phyloP scores from a whole-genome alignment of 2,888 invertebrate genomes.

The Himalopsyche kuldschensis region DNA sequence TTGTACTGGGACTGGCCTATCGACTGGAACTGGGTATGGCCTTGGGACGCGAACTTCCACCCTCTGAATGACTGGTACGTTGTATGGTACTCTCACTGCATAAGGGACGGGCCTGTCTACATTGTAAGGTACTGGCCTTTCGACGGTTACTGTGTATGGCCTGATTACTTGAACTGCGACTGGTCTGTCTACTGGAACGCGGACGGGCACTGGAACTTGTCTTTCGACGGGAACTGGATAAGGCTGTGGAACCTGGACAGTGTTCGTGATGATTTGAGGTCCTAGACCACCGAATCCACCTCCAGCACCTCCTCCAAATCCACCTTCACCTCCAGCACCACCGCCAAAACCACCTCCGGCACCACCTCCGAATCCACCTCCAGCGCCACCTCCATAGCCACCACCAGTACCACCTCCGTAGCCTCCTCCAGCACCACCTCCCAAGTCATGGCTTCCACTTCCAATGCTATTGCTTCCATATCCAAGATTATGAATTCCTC shows the following conservation, averaged over 20 bases:
- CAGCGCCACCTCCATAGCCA: neutral
- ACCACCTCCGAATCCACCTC: constrained; percentile 2
- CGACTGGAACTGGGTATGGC: constrained; percentile 57
- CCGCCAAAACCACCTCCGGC: constrained; percentile 3
- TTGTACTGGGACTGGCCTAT: constrained; percentile 55
- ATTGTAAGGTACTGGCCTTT: constrained; percentile 23
- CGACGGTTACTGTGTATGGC: constrained; percentile 23
- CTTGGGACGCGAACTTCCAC: constrained; percentile 40
- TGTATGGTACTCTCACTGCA: constrained; percentile 29
- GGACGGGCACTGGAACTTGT: constrained; percentile 54
- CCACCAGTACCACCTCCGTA: neutral
- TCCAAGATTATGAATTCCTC: neutral
- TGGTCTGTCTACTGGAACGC: constrained; percentile 56
- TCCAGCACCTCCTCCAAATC: neutral
- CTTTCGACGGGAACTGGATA: constrained; percentile 47
- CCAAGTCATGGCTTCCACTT: neutral
- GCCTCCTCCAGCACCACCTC: neutral
- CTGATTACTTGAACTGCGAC: constrained; percentile 57
- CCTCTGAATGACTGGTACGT: constrained; percentile 31
- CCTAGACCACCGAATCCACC: neutral
- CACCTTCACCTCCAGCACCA: constrained; percentile 2
- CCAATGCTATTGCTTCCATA: neutral
- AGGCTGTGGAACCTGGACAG: constrained; percentile 47
- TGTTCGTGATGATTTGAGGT: constrained; percentile 46
- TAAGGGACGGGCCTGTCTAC: constrained; percentile 35